A percentile compares a stretch with the other conserved stretches of the same genome.
Evolutionary conservation across 2,888 invertebrate genomes (phyloP).

Genomic region (Cantharis nigra): DNA sequence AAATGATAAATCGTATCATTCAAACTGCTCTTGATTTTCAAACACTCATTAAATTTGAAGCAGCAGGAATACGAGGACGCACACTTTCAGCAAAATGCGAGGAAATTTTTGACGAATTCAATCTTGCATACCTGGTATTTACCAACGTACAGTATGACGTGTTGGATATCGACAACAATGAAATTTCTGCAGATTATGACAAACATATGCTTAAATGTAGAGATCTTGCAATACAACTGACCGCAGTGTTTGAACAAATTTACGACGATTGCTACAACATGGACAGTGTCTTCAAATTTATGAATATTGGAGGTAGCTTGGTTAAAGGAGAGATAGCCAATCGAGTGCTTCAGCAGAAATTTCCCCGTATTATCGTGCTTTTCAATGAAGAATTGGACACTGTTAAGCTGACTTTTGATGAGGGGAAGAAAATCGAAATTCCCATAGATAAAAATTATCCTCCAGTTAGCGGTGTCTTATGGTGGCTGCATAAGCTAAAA

Average conservation of each 20-base stretch:
- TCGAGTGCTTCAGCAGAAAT: slow-evolving; percentile 70
- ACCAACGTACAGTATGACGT: slow-evolving; percentile 72
- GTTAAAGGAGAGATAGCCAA: slow-evolving; percentile 76
- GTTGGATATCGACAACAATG: slow-evolving; percentile 69
- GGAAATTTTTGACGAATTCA: slow-evolving; percentile 51
- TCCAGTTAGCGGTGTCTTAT: slow-evolving; percentile 72
- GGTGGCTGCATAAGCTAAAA: slow-evolving; percentile 70
- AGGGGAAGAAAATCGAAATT: slow-evolving; percentile 59
- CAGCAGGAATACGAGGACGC: slow-evolving; percentile 53
- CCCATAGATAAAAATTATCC: slow-evolving; percentile 73
- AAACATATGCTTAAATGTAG: slow-evolving; percentile 66
- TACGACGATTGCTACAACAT: slow-evolving; percentile 78
- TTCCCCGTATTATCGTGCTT: slow-evolving; percentile 65
- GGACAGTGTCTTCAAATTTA: slow-evolving; percentile 65
- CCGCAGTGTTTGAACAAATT: slow-evolving; percentile 78
- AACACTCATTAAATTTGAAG: slow-evolving; percentile 77
- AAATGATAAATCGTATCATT: slow-evolving; percentile 71
- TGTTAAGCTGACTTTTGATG: slow-evolving; percentile 67
- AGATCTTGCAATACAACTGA: slow-evolving; percentile 77
- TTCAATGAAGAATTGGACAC: slow-evolving; percentile 69
- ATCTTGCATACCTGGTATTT: slow-evolving; percentile 53
- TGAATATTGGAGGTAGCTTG: slow-evolving; percentile 63
- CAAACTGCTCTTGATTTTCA: slow-evolving; percentile 79
- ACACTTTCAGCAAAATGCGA: slow-evolving; percentile 48
- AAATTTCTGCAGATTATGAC: slow-evolving; percentile 68